A percentile compares a stretch with the other conserved stretches of the same genome.
Evolutionary conservation across 1,140 invertebrate genomes (phyloP).

Genomic region (Bombus turneri): DNA sequence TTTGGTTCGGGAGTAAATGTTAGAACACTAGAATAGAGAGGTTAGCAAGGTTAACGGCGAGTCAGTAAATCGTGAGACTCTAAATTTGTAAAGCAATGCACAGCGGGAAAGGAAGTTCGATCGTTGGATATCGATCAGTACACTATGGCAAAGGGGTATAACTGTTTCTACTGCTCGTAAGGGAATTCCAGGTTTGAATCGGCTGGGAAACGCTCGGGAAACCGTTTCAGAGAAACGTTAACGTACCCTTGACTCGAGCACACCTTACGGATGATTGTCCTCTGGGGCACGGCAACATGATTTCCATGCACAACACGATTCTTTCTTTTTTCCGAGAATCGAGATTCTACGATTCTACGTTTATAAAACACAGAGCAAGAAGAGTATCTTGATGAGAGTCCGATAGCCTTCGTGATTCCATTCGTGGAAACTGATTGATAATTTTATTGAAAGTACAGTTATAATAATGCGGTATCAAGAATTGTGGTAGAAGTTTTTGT

Average conservation of each 20-base stretch:
- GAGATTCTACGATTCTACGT: background rate
- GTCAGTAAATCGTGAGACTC: background rate
- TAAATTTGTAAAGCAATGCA: background rate
- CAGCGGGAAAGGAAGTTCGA: constrained; percentile 44
- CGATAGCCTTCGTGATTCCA: background rate
- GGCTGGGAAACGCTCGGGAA: constrained; percentile 61
- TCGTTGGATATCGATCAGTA: constrained; percentile 53
- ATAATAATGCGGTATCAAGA: background rate
- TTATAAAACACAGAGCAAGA: background rate
- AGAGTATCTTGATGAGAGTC: background rate
- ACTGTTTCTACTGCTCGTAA: constrained; percentile 68
- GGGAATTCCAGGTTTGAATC: constrained; percentile 65
- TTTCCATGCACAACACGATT: constrained; percentile 20
- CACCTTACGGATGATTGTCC: constrained; percentile 63
- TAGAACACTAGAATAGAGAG: background rate
- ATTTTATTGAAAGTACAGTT: background rate
- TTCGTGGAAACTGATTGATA: background rate
- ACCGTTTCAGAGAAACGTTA: constrained; percentile 68
- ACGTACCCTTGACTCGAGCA: constrained; percentile 57
- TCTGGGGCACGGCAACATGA: constrained; percentile 48
- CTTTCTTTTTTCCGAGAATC: constrained; percentile 1
- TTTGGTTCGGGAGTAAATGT: background rate
- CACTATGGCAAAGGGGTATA: constrained; percentile 38
- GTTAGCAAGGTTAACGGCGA: background rate
- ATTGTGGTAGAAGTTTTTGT: background rate